Percentiles rank a stretch among this genome's conserved stretches.
phyloP scores from a whole-genome alignment of 2,888 invertebrate genomes.

The Thera obeliscata region DNA sequence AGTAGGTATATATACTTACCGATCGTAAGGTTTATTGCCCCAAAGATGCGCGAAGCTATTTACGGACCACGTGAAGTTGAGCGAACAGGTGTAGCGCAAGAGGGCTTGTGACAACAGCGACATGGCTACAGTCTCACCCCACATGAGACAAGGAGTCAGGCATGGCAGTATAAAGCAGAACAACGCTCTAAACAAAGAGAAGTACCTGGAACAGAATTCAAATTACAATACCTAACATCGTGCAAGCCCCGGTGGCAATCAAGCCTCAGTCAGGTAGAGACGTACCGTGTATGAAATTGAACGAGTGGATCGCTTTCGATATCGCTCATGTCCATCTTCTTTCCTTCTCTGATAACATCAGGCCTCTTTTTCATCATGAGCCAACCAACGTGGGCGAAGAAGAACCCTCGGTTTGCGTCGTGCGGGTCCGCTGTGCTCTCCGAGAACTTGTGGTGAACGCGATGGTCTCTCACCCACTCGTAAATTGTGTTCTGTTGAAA shows the following conservation, averaged over 20 bases:
- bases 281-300: conserved; percentile 90
- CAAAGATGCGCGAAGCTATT: conserved; percentile 94
- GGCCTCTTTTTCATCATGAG: conserved; percentile 95
- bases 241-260: not conserved
- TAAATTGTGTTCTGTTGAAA: conserved; percentile 86
- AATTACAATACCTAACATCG: not conserved
- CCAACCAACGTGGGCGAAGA: conserved; percentile 97
- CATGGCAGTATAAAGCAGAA: conserved; percentile 90
- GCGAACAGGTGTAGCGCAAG: conserved; percentile 88
- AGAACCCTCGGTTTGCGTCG: conserved; percentile 92
- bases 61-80: conserved; percentile 95
- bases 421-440: conserved; percentile 94
- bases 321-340: conserved; percentile 92
- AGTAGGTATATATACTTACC: conserved; percentile 69
- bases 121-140: conserved; percentile 85
- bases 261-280: conserved; percentile 13
- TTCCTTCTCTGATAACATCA: conserved; percentile 90
- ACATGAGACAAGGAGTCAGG: conserved; percentile 87
- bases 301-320: conserved; percentile 90
- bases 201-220: conserved; percentile 81
- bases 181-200: conserved; percentile 86
- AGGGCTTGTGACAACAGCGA: conserved; percentile 86
- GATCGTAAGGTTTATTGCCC: conserved; percentile 90
- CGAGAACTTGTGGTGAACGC: conserved; percentile 89
- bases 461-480: conserved; percentile 91